These are phyloP conservation scores for Chironomus tepperi DNA, from an alignment of 1,140 invertebrate genomes.

Conservation along the genomic window DNA sequence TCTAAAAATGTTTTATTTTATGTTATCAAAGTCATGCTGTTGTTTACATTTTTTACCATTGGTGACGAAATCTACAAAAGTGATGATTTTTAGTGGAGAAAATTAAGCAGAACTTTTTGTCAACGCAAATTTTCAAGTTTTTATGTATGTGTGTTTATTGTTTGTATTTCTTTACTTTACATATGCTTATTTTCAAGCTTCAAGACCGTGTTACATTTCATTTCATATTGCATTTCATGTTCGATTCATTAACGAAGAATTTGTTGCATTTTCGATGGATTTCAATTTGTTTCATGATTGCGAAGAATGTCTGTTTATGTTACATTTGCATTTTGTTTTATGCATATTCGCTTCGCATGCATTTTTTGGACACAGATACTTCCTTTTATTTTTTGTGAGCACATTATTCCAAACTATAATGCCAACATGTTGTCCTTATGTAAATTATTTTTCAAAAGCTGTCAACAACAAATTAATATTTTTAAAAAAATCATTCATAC, in stretches of 20 bases:
- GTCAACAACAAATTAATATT: too few relatives aligned
- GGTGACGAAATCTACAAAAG: neutral
- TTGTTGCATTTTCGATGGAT: conserved; percentile 12
- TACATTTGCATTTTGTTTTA: neutral
- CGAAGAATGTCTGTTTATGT: conserved; percentile 3
- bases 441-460: too few relatives aligned
- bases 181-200: neutral
- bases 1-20: neutral
- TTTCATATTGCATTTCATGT: conserved; percentile 8
- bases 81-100: neutral
- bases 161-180: neutral
- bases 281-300: conserved; percentile 14
- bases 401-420: too few relatives aligned
- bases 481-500: too few relatives aligned
- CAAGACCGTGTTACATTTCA: conserved; percentile 13
- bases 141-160: too few relatives aligned
- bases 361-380: neutral
- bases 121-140: neutral
- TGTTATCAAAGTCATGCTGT: neutral
- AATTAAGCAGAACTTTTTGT: neutral
- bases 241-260: conserved; percentile 13
- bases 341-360: conserved; percentile 11
- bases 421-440: too few relatives aligned
- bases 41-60: neutral
- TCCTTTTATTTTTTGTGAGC: neutral